A percentile compares a stretch with the other conserved stretches of the same genome.
Evolutionary conservation across 1,140 invertebrate species (phyloP).

Genomic region (Zaprionus camerounensis): DNA sequence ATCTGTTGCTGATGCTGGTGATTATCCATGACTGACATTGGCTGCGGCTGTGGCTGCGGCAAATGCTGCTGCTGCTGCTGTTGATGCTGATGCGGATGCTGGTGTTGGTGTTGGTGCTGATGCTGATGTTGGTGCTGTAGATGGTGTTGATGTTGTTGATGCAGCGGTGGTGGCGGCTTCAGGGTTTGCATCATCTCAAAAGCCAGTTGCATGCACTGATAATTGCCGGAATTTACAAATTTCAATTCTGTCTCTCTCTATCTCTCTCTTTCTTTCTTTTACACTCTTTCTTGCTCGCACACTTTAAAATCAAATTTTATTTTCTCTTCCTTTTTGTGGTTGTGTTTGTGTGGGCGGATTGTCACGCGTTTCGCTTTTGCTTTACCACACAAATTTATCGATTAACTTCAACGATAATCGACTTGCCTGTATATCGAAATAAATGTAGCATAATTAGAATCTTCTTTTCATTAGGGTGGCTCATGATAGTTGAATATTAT

Average conservation of each 20-base stretch:
- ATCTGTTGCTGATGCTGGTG: conserved; percentile 59
- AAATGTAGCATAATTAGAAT: background rate
- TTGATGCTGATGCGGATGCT: conserved; percentile 11
- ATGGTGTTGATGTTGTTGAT: conserved; percentile 73
- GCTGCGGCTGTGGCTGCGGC: conserved; percentile 51
- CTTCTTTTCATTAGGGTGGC: background rate
- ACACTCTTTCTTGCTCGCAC: background rate
- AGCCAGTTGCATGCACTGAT: conserved; percentile 57
- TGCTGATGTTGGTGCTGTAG: conserved; percentile 46
- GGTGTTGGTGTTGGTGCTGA: conserved; percentile 35
- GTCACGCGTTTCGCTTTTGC: conserved; percentile 49
- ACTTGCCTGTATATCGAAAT: conserved; percentile 4
- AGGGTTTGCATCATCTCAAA: conserved; percentile 84
- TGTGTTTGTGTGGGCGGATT: conserved; percentile 23
- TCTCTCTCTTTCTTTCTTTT: background rate
- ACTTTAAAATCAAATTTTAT: background rate
- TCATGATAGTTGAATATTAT: background rate
- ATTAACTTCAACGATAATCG: background rate
- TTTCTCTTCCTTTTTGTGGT: background rate
- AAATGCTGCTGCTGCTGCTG: conserved; percentile 58
- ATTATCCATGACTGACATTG: conserved; percentile 14
- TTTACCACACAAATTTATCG: conserved; percentile 24
- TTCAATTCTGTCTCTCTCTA: background rate
- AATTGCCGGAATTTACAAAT: conserved; percentile 19
- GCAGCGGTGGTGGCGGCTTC: conserved; percentile 79